These are phyloP conservation scores for Catagonus wagneri DNA, from an alignment of 2,113 vertebrate species.

Conservation along the genomic window DNA sequence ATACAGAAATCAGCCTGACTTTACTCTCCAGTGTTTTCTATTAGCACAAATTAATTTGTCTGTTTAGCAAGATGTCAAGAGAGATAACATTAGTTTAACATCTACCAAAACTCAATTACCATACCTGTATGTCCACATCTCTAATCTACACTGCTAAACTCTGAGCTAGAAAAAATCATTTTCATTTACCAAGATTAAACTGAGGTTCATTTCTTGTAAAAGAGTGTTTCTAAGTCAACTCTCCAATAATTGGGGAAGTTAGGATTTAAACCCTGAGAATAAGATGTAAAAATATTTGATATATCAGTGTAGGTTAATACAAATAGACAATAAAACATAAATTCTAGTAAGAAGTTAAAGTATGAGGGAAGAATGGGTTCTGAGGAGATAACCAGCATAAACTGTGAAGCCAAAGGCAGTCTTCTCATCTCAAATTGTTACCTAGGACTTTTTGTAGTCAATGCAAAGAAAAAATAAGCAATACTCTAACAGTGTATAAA, in stretches of 20 bases:
- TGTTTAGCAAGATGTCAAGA: neutral
- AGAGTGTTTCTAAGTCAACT: neutral
- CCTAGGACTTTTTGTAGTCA: neutral
- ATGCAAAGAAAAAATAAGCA: neutral
- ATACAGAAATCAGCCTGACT: neutral
- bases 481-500: neutral
- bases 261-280: neutral
- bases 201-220: neutral
- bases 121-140: neutral
- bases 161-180: neutral
- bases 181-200: neutral
- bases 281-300: neutral
- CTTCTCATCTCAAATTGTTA: neutral
- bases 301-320: neutral
- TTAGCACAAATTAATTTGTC: neutral
- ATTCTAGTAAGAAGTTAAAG: neutral
- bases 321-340: neutral
- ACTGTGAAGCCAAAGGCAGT: neutral
- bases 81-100: neutral
- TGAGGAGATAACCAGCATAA: neutral
- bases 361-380: rapidly evolving
- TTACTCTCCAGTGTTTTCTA: neutral
- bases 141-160: neutral
- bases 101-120: neutral
- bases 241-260: rapidly evolving